Conservation (phyloP, 2,888 invertebrate genomes). For the Gisinianus flammeolus region DNA sequence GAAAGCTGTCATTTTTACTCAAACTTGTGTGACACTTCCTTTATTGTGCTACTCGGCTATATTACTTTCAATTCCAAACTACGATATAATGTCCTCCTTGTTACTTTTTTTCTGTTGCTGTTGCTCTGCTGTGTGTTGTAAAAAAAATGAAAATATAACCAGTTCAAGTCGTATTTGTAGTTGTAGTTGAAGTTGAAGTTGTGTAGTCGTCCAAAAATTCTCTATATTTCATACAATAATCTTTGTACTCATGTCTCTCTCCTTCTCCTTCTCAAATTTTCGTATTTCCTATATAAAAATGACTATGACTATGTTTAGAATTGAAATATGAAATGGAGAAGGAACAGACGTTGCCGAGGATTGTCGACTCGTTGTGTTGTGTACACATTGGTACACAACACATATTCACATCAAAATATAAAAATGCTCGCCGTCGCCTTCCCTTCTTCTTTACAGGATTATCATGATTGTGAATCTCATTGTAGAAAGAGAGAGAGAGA, state of each 20-base stretch:
- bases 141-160: conserved; percentile 16
- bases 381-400: no score
- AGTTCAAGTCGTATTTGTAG: no score
- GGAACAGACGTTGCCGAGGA: conserved; percentile 24
- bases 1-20: conserved; percentile 41
- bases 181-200: no score
- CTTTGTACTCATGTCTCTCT: no score
- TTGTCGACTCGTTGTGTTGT: no score
- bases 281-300: no score
- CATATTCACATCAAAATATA: no score
- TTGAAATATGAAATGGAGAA: no score
- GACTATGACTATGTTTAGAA: no score
- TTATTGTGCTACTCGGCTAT: neutral
- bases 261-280: no score
- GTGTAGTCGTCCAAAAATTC: no score
- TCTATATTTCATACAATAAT: no score
- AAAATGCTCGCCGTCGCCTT: conserved; percentile 23
- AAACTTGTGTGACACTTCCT: conserved; percentile 30
- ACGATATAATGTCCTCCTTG: neutral
- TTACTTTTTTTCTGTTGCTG: neutral
- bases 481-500: neutral
- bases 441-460: neutral
- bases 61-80: conserved; percentile 11
- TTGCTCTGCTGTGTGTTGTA: neutral
- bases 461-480: conserved; percentile 15